Evolutionary conservation across 2,797 vertebrate genomes (phyloP), one percentile per base, ranked within the genome.

Genomic region (Argentina silus): DNA sequence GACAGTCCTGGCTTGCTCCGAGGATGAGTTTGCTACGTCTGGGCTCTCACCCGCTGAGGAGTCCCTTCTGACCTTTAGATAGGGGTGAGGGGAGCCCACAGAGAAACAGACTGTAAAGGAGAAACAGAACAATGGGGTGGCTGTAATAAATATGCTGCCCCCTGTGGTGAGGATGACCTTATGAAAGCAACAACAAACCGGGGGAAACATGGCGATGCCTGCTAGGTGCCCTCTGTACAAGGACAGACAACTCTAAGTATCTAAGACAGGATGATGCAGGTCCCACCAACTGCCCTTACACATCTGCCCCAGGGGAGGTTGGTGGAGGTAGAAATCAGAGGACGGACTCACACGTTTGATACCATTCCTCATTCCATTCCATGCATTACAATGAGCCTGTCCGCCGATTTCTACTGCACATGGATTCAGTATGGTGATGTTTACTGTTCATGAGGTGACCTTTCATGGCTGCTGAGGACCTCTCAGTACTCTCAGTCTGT

Each of bases 91-190:
- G 60, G 75, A 88, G 84, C 90, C 89, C 87, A 83, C 84, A 80
- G 90, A 90, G 89, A 91, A 92, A 86, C 93, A 93, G 91, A 89
- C 89, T 88, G 90, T 78, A 80, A 78, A 75, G 89, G 87, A 91
- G 89, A 93, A 92, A 90, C 91, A 90, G 80, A 89, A 83, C 89
- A 88, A 87, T 79, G 80, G 90, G 88, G 90, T 88, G 84, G 86
- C 73, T 89, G 87, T 91, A 90, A 92, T 92, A 85, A 92, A 91
- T 91, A 91, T 90, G 88, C 89, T 86, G 89, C 92, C 89, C 86
- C 92, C 92, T 90, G 82, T 89, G 84, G 91, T 91, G 86, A 66
- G 86, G 88, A 90, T 91, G 91, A 92, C 92, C 92, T 93, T 93
- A 89, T 89, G 89, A 36, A 68, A 63, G 59, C 17, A 90, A 90